Conservation (phyloP, 2,797 vertebrate species). For the Euphonia xanthogaster region DNA sequence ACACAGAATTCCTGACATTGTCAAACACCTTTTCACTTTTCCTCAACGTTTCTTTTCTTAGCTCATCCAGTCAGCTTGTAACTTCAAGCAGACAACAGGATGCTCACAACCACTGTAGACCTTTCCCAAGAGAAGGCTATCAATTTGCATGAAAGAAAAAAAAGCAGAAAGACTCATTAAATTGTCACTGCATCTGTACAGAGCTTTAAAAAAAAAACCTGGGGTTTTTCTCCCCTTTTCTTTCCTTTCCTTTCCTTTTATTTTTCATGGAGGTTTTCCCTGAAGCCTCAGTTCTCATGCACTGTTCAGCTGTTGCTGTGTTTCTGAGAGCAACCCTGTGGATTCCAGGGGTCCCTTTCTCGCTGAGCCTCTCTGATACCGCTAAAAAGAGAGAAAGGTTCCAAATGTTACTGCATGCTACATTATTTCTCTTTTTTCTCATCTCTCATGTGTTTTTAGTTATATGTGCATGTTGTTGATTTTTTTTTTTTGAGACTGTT, state of each 20-base stretch:
- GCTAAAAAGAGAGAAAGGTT: constrained; percentile 42
- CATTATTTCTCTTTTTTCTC: constrained; percentile 49
- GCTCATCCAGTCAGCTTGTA: background rate
- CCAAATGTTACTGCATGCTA: constrained; percentile 23
- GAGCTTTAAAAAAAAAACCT: background rate
- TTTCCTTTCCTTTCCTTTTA: constrained; percentile 14
- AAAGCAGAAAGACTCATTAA: constrained; percentile 27
- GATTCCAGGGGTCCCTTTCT: constrained; percentile 24
- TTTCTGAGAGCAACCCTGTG: constrained; percentile 29
- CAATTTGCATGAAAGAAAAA: constrained; percentile 36
- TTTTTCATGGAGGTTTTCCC: constrained; percentile 62
- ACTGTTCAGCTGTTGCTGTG: constrained; percentile 51
- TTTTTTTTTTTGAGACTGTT: background rate
- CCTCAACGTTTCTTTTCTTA: background rate
- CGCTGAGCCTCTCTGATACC: constrained; percentile 9
- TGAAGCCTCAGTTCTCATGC: constrained; percentile 21
- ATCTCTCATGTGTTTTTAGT: constrained; percentile 59
- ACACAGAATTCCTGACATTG: background rate
- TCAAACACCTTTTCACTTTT: background rate
- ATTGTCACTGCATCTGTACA: constrained; percentile 47
- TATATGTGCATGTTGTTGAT: background rate
- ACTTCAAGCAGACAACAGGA: constrained; percentile 17
- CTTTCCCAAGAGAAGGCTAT: constrained; percentile 51
- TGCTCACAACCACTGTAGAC: background rate
- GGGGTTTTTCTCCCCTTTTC: background rate